Evolutionary conservation across 53 echinoderm and acorn worm genomes (phyloP), one percentile per base, ranked within the genome.

Genomic region (Arbacia lixula): DNA sequence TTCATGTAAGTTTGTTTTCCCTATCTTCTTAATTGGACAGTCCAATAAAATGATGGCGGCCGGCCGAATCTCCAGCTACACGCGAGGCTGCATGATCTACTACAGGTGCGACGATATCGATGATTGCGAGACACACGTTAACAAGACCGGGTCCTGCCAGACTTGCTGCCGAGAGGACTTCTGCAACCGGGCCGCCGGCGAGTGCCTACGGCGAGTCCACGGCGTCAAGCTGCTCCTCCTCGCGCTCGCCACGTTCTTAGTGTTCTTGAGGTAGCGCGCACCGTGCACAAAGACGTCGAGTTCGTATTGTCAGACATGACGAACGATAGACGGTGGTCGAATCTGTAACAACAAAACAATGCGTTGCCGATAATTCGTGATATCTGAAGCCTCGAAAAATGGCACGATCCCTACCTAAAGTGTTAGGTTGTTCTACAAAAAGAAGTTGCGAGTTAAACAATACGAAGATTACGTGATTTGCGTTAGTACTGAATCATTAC

Each of bases 151-250:
- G 6, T 62, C 82, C 41, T 81, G 82, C 12, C 82, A 81, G 50
- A 61, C 62, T 5, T 81, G 82, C 22, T 81, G 82, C 26, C 42
- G 51, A 10, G 41, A 61, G 46, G 63, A 81, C 82, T 81, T 61
- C 46, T 81, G 82, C 34, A 81, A 81, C 82, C 28, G 82, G 28
- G 82, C 62, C 4, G 82, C 82, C n/a, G 82, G 82, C 4, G 82
- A 63, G 34, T 43, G 82, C 50, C 46, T 61, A 16, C 82, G 17
- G 17, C 29, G 82, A 19, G 50, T 81, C 29, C 46, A 81, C n/a
- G 49, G 33, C 28, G 16, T 63, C 46, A 32, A 51, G 52, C 52
- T 81, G 1, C 43, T 81, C 0, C 3, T 46, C 17, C 43, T 81
- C 6, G 39, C 43, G 8, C 24, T 81, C 16, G 41, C 22, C 33